These are phyloP conservation scores for Beris morrisii DNA, from an alignment of 2,888 invertebrate species.

Conservation along the genomic window DNA sequence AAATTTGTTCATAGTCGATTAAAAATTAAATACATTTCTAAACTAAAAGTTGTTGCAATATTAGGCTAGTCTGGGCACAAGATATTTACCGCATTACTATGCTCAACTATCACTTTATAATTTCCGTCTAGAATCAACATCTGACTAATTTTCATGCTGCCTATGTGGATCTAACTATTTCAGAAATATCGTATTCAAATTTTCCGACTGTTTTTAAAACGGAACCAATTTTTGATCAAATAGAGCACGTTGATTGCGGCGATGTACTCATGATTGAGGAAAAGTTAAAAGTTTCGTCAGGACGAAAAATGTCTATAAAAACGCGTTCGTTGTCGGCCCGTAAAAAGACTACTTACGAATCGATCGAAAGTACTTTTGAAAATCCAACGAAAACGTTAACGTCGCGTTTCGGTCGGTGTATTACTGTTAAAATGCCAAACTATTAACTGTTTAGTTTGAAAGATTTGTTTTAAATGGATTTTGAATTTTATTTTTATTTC, in stretches of 20 bases:
- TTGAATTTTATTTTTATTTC: not conserved
- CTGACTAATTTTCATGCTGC: conserved; percentile 7
- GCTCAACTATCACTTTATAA: too few relatives aligned
- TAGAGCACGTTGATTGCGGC: too few relatives aligned
- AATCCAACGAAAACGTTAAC: conserved; percentile 6
- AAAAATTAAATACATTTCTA: too few relatives aligned
- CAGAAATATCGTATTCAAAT: not conserved
- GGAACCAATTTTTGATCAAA: too few relatives aligned
- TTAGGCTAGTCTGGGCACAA: too few relatives aligned
- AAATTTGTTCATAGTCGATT: too few relatives aligned
- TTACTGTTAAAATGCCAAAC: conserved; percentile 19
- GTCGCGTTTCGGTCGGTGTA: conserved; percentile 20
- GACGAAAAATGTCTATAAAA: not conserved
- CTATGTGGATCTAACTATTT: not conserved
- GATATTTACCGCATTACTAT: too few relatives aligned
- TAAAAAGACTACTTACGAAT: conserved; percentile 4
- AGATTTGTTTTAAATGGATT: not conserved
- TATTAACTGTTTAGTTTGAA: conserved; percentile 1
- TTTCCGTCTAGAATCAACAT: conserved; percentile 12
- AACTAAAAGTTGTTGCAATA: too few relatives aligned
- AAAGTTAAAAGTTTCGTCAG: not conserved
- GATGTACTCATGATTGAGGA: too few relatives aligned
- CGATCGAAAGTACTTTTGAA: not conserved
- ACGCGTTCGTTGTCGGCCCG: not conserved
- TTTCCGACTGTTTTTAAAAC: not conserved